Percentiles rank a stretch among this genome's conserved stretches.
phyloP scores from a whole-genome alignment of 2,797 vertebrate genomes.

The Thamnophis elegans region DNA sequence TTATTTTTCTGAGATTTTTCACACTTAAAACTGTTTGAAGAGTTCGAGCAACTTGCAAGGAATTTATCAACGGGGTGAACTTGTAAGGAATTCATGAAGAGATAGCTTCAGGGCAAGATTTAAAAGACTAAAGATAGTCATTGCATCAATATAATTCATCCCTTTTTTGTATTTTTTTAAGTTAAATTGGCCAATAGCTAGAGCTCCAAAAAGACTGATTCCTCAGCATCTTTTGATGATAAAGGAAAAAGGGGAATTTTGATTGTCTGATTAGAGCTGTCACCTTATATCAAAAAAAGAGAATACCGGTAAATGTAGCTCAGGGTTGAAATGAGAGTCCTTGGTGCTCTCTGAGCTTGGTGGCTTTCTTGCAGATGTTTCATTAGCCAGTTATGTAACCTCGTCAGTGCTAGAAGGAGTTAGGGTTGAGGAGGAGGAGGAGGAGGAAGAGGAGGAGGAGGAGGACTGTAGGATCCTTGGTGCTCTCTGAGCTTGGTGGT shows the following conservation, averaged over 20 bases:
- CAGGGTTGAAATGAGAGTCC: too few species aligned
- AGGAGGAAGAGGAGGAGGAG: background rate
- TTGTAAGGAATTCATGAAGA: background rate
- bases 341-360: background rate
- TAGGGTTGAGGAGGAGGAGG: too few species aligned
- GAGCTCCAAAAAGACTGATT: background rate
- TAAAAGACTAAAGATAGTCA: background rate
- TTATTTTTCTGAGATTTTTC: background rate
- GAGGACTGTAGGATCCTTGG: too few species aligned
- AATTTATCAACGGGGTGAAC: background rate
- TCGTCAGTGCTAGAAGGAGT: too few species aligned
- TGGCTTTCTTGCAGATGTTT: background rate
- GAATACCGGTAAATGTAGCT: background rate
- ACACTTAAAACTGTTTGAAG: background rate
- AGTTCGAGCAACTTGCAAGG: background rate
- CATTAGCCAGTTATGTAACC: too few species aligned
- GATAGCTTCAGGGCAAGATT: background rate
- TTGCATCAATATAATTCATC: background rate
- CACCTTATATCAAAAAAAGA: background rate
- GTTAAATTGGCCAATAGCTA: background rate
- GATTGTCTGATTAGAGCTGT: background rate
- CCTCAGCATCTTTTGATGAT: background rate
- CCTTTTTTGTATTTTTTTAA: background rate
- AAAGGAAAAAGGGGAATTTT: background rate
- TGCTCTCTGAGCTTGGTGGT: too few species aligned